Evolutionary conservation across 2,113 vertebrate species (phyloP), one percentile per base, ranked within the genome.

Genomic region (Mobula hypostoma): DNA sequence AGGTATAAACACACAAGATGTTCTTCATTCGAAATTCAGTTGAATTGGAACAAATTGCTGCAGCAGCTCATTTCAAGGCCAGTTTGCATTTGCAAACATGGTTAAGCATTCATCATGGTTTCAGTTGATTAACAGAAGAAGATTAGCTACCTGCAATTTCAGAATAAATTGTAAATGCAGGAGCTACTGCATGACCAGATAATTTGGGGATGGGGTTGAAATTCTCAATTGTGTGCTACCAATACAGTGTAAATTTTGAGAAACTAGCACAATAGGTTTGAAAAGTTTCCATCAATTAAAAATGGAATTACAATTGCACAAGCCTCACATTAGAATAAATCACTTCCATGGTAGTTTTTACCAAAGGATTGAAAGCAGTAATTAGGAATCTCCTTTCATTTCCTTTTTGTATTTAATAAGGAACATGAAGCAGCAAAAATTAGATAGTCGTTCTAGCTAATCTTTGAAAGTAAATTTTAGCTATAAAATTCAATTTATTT

Each of bases 71-170:
- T n/a, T 87, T 63, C 56, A 6, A 63, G 56, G 56, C 58, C 58
- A 63, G 29, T 87, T 87, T 87, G 61, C 56, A 63, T 87, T 63
- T 85, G 82, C 82, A 85, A 58, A 85, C 48, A 85, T 48, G 48
- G 29, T 87, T 29, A 87, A 87, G 24, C 27, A 61, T 87, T 63
- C 83, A 63, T 63, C 56, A 63, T 15, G 29, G 11, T 63, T 5
- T 2, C 27, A 61, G 58, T n/a, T 87, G 83, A 63, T 15, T n/a
- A 29, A n/a, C 27, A 15, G 56, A 63, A 4, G 3, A 87, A 87
- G 63, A 14, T 29, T 14, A 58, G 56, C 12, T 63, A 15, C 27
- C 83, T n/a, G 56, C 56, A 63, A 87, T n/a, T 87, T n/a, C 24
- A 63, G 27, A 61, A 87, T 61, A 63, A 61, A n/a, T 87, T 87